These are phyloP conservation scores for Oriolus oriolus DNA, from an alignment of 2,113 vertebrate species.

Conservation along the genomic window DNA sequence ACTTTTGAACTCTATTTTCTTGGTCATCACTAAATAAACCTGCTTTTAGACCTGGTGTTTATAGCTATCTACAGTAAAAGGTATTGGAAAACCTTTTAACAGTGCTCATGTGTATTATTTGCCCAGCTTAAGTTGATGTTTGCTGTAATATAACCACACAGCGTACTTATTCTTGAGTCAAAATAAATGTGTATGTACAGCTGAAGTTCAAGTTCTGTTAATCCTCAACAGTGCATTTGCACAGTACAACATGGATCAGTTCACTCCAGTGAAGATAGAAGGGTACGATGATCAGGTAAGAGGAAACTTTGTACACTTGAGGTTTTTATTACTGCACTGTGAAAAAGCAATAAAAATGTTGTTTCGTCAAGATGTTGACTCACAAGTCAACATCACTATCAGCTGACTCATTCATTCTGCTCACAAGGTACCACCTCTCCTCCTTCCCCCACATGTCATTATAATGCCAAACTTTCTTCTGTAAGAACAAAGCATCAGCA, in stretches of 20 bases:
- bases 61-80: background rate
- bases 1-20: conserved; percentile 16
- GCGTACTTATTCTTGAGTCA: background rate
- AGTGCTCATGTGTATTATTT: background rate
- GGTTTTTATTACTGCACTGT: background rate
- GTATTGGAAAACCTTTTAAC: background rate
- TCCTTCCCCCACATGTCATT: background rate
- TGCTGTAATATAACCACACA: background rate
- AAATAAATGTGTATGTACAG: background rate
- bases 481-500: background rate
- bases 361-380: background rate
- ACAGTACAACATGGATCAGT: conserved; percentile 98
- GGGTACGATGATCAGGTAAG: conserved; percentile 88
- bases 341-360: background rate
- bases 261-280: conserved; percentile 88
- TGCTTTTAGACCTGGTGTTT: background rate
- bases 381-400: background rate
- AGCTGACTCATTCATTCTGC: background rate
- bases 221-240: conserved; percentile 85
- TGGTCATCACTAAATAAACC: background rate
- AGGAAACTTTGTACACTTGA: background rate
- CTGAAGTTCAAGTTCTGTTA: background rate
- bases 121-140: background rate
- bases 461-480: background rate
- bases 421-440: background rate